Evolutionary conservation across 2,113 vertebrate genomes (phyloP).

Genomic region (Sinocyclocheilus grahami): DNA sequence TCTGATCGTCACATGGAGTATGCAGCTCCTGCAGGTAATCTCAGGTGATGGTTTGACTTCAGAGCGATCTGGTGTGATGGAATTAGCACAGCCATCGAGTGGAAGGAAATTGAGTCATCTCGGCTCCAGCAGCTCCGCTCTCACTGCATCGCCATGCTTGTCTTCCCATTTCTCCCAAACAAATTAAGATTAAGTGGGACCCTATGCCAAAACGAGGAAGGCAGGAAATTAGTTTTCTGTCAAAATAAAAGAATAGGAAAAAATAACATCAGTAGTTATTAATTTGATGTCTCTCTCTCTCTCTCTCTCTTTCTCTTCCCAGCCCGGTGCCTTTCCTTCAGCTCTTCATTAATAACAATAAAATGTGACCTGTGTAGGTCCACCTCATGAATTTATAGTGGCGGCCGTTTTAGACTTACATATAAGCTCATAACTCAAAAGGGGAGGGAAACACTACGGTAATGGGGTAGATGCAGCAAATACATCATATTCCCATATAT

Average conservation of each 20-base stretch:
- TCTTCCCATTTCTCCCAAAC: conserved; percentile 47
- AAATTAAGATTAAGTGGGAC: conserved; percentile 57
- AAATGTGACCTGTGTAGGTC: conserved; percentile 57
- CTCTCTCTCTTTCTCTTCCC: conserved; percentile 50
- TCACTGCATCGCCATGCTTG: conserved; percentile 9
- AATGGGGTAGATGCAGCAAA: conserved; percentile 34
- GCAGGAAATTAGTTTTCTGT: conserved; percentile 61
- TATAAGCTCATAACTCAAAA: conserved; percentile 65
- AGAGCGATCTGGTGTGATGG: conserved; percentile 9
- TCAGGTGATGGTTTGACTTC: conserved; percentile 24
- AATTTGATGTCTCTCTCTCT: conserved; percentile 65
- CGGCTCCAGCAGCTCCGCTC: conserved; percentile 18
- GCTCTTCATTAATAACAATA: conserved; percentile 64
- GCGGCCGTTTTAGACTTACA: conserved; percentile 53
- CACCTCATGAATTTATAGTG: conserved; percentile 60
- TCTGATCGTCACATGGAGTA: conserved; percentile 2
- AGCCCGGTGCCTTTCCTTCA: conserved; percentile 38
- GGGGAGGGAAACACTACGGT: not conserved
- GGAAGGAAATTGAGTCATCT: conserved; percentile 39
- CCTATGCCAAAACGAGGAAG: conserved; percentile 41
- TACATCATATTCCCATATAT: conserved; percentile 29
- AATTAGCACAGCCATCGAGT: conserved; percentile 26
- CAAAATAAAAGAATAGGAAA: conserved; percentile 40
- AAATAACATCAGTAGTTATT: conserved; percentile 64
- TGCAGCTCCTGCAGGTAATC: conserved; percentile 25